Base-by-base conservation (phyloP, 2,113 vertebrate species). In the Hassar affinis region DNA sequence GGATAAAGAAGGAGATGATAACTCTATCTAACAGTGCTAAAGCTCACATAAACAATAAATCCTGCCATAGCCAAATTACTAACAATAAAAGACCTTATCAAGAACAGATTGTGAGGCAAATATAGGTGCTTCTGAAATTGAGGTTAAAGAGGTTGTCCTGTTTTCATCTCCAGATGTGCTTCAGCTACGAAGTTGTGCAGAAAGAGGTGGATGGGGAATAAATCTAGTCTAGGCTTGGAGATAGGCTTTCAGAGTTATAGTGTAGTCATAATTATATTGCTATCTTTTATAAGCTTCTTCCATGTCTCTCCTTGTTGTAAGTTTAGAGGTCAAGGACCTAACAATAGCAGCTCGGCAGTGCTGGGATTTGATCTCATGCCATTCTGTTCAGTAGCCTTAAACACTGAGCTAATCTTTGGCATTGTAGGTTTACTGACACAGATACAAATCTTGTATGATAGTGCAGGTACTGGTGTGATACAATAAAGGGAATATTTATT, bases 31-130 rank as follows among this genome's bases (percentile, higher is more conserved):
- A 85, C 52, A 82, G 74, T 77, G 51, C 72, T 35, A 14, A 62
- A 33, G 81, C 83, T 87, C 89, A 80, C 72, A 86, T 88, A 78
- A 88, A 90, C 90, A 90, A 91, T 89, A 82, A 87, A 25, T 86
- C 52, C 82, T 82, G 81, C 79, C 79, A 87, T 82, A 87, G 33
- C 59, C 42, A 84, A 78, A 83, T 68, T 82, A 59, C 54, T 10
- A 69, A 79, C 68, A 88, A 83, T 80, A 59, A 82, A 71, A 83
- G 54, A 81, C 74, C 85, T 33, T 75, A 80, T 71, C 66, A 25
- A 61, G 79, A 76, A 72, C 27, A 49, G 45, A 45, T 38, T 54
- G 38, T 4, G 56, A 86, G 35, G 62, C 49, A 68, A 56, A 56
- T 49, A 18, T 42, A 35, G 33, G 69, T 45, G n/a, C 42, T 35